Evolutionary conservation across 2,113 vertebrate species (phyloP).

Genomic region (Psilopsiagon aurifrons): DNA sequence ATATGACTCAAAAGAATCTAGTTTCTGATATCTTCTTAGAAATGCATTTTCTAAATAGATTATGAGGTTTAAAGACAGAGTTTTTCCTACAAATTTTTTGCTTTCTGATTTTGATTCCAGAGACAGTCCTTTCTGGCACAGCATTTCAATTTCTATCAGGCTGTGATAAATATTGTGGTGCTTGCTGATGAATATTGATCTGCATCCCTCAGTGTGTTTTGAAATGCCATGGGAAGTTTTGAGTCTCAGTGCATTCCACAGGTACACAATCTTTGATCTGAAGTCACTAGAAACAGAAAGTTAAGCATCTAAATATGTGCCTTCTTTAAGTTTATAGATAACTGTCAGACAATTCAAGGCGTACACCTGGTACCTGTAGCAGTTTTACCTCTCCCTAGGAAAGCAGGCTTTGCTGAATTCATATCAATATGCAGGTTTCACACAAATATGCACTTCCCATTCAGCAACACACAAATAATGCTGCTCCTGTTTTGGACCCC

Average conservation of each 20-base stretch:
- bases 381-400: not conserved
- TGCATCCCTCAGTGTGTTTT: not conserved
- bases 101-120: not conserved
- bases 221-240: not conserved
- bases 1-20: not conserved
- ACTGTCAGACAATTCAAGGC: not conserved
- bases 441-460: not conserved
- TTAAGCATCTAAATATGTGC: not conserved
- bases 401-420: not conserved
- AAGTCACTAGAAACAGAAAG: not conserved
- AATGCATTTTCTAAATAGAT: not conserved
- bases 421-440: not conserved
- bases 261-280: not conserved
- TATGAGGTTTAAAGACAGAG: not conserved
- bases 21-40: not conserved
- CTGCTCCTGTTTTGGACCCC: not conserved
- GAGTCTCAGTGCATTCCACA: not conserved
- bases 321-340: not conserved
- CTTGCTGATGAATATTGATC: not conserved
- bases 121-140: not conserved
- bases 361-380: not conserved
- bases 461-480: not conserved
- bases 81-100: not conserved
- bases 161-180: not conserved
- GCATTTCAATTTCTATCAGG: not conserved